These are phyloP conservation scores for Esox masquinongy DNA, from an alignment of 2,797 vertebrate genomes.

Conservation along the genomic window DNA sequence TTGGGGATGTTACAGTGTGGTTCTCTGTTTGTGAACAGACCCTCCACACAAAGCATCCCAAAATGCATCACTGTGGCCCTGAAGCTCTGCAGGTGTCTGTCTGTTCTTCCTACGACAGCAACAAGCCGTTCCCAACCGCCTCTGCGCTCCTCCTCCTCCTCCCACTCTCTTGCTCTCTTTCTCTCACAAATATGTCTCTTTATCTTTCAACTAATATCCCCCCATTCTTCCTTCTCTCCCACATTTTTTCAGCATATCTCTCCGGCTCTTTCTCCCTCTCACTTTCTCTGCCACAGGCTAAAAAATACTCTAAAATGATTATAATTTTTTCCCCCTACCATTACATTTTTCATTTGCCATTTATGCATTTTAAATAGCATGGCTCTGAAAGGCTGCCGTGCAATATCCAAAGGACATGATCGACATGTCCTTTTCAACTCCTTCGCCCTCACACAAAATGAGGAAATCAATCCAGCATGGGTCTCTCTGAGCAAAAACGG, in stretches of 20 bases:
- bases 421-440: conserved; percentile 20
- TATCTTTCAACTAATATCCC: neutral
- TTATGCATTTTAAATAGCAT: conserved; percentile 32
- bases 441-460: conserved; percentile 12
- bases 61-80: conserved; percentile 27
- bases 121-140: conserved; percentile 31
- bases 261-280: neutral
- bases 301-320: conserved; percentile 19
- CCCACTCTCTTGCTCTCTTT: conserved; percentile 16
- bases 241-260: neutral
- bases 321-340: conserved; percentile 15
- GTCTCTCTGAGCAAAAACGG: conserved; percentile 3
- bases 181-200: conserved; percentile 4
- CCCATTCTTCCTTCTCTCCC: neutral
- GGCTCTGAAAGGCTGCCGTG: conserved; percentile 24
- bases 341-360: conserved; percentile 15
- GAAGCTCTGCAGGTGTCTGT: conserved; percentile 31
- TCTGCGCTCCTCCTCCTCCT: conserved; percentile 33
- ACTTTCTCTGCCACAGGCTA: conserved; percentile 32
- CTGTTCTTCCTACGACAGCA: conserved; percentile 22
- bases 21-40: conserved; percentile 32
- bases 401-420: conserved; percentile 21
- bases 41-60: conserved; percentile 37
- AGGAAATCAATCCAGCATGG: conserved; percentile 22
- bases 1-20: conserved; percentile 14